Conservation (phyloP, 2,113 vertebrate genomes). For the Istiophorus platypterus region DNA sequence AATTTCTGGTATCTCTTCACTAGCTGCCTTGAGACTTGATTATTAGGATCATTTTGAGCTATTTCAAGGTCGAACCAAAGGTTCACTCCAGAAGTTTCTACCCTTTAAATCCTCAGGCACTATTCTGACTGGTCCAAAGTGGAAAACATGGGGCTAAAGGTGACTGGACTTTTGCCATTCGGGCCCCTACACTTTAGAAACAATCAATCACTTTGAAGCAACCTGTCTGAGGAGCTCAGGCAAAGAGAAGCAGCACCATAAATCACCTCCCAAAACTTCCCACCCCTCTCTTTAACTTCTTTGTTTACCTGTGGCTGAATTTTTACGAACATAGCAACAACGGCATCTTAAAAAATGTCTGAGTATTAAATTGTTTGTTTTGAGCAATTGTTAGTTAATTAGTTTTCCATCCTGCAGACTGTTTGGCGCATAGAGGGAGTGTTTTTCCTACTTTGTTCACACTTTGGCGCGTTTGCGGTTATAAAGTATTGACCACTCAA, state of each 20-base stretch:
- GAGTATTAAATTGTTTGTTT: background rate
- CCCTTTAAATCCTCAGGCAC: constrained; percentile 25
- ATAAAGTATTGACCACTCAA: background rate
- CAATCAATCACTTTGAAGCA: constrained; percentile 65
- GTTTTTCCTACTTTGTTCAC: constrained; percentile 2
- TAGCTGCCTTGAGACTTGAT: constrained; percentile 7
- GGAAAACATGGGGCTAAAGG: constrained; percentile 51
- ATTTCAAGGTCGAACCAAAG: constrained; percentile 22
- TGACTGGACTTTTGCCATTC: constrained; percentile 52
- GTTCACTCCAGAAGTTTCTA: background rate
- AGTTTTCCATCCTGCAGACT: background rate
- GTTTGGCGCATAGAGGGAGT: background rate
- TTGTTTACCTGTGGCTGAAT: constrained; percentile 4
- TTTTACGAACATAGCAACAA: background rate
- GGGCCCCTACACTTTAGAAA: constrained; percentile 41
- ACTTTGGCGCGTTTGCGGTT: background rate
- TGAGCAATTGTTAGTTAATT: background rate
- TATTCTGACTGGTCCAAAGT: constrained; percentile 39
- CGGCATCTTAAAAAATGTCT: constrained; percentile 4
- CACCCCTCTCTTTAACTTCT: background rate
- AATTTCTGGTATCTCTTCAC: constrained; percentile 23
- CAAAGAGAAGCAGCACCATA: constrained; percentile 47
- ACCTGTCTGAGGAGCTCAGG: constrained; percentile 53
- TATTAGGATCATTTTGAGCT: constrained; percentile 23
- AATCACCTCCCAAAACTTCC: constrained; percentile 57